Percentiles rank a stretch among this genome's conserved stretches.
Conservation (phyloP, 2,797 vertebrate species). For the Euphonia xanthogaster region DNA sequence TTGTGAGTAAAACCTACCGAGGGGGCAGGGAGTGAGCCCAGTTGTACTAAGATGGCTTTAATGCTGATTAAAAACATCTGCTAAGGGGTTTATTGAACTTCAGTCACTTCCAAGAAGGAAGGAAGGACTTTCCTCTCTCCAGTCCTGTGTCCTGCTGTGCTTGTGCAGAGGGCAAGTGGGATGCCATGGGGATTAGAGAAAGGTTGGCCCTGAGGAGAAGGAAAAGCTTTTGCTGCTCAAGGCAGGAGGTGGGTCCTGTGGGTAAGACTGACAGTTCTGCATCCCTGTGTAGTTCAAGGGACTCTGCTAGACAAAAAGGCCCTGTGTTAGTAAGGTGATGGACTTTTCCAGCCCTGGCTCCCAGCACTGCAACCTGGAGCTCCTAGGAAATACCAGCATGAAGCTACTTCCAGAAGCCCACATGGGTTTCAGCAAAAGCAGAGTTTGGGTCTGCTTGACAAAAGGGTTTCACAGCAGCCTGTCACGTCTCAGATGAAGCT, state of each 20-base stretch:
- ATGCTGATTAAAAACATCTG: background rate
- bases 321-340: background rate
- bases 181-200: background rate
- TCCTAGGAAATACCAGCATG: background rate
- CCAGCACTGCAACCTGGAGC: background rate
- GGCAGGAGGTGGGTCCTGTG: background rate
- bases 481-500: slow-evolving; percentile 59
- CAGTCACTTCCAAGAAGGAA: background rate
- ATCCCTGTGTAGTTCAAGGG: background rate
- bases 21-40: background rate
- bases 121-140: background rate
- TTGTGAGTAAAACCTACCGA: background rate
- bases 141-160: background rate
- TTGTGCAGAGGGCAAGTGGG: rapidly evolving
- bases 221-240: background rate
- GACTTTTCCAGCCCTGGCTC: background rate
- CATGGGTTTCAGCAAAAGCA: background rate
- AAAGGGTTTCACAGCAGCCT: background rate
- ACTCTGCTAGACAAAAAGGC: background rate
- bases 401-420: background rate
- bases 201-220: background rate
- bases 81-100: background rate
- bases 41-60: background rate
- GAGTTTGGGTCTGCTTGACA: background rate
- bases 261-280: background rate